Evolutionary conservation across 2,797 vertebrate species (phyloP).

Genomic region (Pipistrellus pygmaeus): DNA sequence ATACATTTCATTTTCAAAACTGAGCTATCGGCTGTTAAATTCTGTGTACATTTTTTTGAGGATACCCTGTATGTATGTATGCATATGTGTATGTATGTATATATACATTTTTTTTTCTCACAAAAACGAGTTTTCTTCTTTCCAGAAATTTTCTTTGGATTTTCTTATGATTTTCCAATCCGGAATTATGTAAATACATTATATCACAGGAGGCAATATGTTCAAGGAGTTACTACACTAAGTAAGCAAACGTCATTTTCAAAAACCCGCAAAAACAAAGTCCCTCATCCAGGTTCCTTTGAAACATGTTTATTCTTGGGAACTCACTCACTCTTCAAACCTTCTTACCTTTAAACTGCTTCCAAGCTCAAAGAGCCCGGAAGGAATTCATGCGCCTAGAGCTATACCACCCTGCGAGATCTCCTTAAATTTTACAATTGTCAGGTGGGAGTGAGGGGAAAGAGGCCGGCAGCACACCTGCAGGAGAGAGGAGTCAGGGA

Average conservation of each 20-base stretch:
- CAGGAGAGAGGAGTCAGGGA: not conserved
- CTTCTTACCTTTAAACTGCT: constrained; percentile 80
- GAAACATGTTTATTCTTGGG: constrained; percentile 81
- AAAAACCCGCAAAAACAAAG: constrained; percentile 70
- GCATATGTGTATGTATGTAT: not conserved
- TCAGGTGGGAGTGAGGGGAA: constrained; percentile 51
- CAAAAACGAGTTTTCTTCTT: constrained; percentile 44
- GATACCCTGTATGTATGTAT: not conserved
- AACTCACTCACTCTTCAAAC: constrained; percentile 75
- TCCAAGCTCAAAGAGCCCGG: constrained; percentile 78
- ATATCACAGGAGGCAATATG: constrained; percentile 71
- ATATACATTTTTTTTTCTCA: too few relatives aligned
- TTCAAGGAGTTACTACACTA: constrained; percentile 77
- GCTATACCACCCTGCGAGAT: constrained; percentile 80
- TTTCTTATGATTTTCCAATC: constrained; percentile 64
- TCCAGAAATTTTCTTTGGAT: constrained; percentile 62
- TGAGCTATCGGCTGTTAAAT: not conserved
- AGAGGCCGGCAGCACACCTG: constrained; percentile 49
- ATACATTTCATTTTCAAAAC: not conserved
- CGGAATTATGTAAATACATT: constrained; percentile 78
- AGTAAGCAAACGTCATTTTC: constrained; percentile 75
- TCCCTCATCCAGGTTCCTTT: constrained; percentile 74
- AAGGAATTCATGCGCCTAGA: constrained; percentile 78
- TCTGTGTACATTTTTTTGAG: not conserved
- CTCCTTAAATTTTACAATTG: constrained; percentile 69